These are phyloP conservation scores for Indicator indicator DNA, from an alignment of 2,113 vertebrate genomes.

Conservation along the genomic window DNA sequence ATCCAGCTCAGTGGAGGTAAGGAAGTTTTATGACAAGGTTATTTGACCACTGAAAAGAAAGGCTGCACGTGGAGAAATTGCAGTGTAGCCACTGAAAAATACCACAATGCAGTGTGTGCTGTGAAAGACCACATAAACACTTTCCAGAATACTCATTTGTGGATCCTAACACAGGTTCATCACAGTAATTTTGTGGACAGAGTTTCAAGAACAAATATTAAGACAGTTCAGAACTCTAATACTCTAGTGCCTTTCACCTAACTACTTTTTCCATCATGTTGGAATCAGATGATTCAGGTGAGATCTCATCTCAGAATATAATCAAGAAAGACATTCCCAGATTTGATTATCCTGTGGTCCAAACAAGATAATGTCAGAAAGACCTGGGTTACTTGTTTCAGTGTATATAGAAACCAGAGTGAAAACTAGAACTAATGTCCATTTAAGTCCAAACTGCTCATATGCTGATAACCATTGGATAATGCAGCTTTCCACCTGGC, in stretches of 20 bases:
- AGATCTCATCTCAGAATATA: background rate
- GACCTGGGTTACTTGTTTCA: background rate
- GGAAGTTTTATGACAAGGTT: background rate
- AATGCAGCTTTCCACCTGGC: background rate
- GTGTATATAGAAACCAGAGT: background rate
- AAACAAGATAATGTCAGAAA: background rate
- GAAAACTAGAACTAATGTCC: background rate
- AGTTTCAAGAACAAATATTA: background rate
- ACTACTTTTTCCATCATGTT: background rate
- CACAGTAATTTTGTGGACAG: background rate
- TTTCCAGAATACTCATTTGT: background rate
- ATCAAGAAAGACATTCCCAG: background rate
- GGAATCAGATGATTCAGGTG: background rate
- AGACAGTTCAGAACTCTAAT: background rate
- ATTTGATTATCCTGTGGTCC: background rate
- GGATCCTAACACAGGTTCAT: background rate
- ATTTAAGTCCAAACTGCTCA: background rate
- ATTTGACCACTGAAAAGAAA: background rate
- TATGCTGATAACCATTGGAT: background rate
- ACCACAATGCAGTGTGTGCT: rapidly evolving
- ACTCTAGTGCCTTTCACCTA: background rate
- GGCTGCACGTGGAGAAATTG: background rate
- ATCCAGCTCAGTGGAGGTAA: background rate
- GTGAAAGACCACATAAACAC: background rate
- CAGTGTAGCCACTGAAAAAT: background rate